Evolutionary conservation across 2,113 vertebrate species (phyloP).

Genomic region (Pluvialis apricaria): DNA sequence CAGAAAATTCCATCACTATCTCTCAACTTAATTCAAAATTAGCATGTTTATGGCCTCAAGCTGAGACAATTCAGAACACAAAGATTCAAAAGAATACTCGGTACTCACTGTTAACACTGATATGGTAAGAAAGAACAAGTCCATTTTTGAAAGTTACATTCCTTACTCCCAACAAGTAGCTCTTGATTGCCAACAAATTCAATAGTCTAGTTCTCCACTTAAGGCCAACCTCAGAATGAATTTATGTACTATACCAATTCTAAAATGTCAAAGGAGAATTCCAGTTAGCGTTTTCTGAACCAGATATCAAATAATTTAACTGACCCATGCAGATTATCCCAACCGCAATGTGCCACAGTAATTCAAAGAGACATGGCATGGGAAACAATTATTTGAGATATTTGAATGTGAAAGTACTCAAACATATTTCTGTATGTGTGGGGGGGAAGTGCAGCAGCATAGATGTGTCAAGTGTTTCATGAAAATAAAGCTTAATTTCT

Average conservation of each 20-base stretch:
- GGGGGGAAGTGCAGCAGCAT: neutral
- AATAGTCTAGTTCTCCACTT: neutral
- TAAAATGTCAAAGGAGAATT: neutral
- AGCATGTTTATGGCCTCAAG: neutral
- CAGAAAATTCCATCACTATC: neutral
- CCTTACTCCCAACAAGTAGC: neutral
- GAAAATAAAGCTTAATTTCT: neutral
- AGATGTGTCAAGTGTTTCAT: neutral
- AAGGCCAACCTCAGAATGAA: neutral
- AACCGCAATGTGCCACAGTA: neutral
- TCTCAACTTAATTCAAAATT: neutral
- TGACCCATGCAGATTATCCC: neutral
- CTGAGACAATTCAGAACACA: neutral
- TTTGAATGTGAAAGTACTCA: neutral
- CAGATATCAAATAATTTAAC: neutral
- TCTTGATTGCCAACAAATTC: neutral
- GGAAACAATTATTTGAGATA: neutral
- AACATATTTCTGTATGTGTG: neutral
- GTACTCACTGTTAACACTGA: neutral
- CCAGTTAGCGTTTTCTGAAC: neutral
- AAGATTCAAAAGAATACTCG: neutral
- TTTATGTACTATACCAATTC: neutral
- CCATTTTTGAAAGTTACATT: neutral
- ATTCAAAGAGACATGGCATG: neutral
- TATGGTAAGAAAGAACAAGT: neutral